A percentile compares a stretch with the other conserved stretches of the same genome.
Evolutionary conservation across 1,140 invertebrate genomes (phyloP).

Genomic region (Aphidius ervi): DNA sequence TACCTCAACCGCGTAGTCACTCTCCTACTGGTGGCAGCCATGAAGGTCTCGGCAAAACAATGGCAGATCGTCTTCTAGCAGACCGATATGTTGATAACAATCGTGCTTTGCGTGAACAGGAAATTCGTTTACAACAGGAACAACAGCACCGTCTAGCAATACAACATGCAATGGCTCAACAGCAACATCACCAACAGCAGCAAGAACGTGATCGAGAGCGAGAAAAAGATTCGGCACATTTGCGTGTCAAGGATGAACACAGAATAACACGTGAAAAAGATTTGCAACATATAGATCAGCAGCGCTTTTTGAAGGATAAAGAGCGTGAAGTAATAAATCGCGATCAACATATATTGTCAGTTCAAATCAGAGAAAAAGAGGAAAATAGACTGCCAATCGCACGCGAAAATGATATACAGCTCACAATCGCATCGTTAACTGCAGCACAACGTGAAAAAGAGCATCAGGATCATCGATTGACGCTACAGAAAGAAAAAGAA

Average conservation of each 20-base stretch:
- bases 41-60: constrained; percentile 62
- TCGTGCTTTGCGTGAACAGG: constrained; percentile 42
- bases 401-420: constrained; percentile 43
- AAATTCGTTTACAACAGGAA: constrained; percentile 42
- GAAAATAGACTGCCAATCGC: constrained; percentile 36
- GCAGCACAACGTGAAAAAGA: constrained; percentile 41
- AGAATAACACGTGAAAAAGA: constrained; percentile 38
- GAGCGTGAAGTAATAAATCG: constrained; percentile 27
- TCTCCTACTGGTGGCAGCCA: constrained; percentile 43
- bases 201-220: constrained; percentile 34
- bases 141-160: constrained; percentile 44
- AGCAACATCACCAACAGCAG: constrained; percentile 38
- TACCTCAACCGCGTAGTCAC: constrained; percentile 59
- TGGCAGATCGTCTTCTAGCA: constrained; percentile 55
- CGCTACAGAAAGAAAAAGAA: constrained; percentile 46
- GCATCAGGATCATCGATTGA: constrained; percentile 38
- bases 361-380: constrained; percentile 36
- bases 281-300: constrained; percentile 31
- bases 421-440: constrained; percentile 27
- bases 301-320: constrained; percentile 4
- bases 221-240: constrained; percentile 40
- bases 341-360: too few relatives aligned
- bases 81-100: constrained; percentile 45
- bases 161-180: constrained; percentile 42
- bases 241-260: constrained; percentile 45